Base-by-base conservation (phyloP, 2,888 invertebrate genomes). In the Anagyrus pseudococci region DNA sequence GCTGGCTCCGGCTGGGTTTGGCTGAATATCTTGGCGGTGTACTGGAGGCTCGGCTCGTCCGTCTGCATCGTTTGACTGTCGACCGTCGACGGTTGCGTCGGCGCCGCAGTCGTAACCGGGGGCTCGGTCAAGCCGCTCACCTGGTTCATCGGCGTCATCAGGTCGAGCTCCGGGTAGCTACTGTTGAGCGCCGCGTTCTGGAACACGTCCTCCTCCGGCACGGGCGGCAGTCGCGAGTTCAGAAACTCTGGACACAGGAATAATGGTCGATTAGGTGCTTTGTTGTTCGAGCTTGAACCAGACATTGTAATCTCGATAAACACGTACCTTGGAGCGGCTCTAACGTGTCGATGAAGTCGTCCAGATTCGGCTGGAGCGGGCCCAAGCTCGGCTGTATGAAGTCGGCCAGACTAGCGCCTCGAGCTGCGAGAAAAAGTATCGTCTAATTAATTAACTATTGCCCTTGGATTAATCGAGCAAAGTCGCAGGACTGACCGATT, bases 351-450 rank as follows among this genome's bases (percentile, higher is more conserved):
- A 94, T 94, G 82, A 94, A 94, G 83, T 96, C 96, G 78, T 96
- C 96, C 75, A 98, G 86, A 83, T 94, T 96, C 68, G 99, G 98
- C 83, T 99, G 98, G 66, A 99, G 84, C 58, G 98, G 96, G 43
- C 96, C 93, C 76, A 99, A 87, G 78, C 97, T 97, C 56, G 99
- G 99, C 83, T 99, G 99, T 81, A 99, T 97, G 78, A 98, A 95
- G 83, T 99, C 97, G 52, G 97, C 95, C 77, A 93, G 86, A 75
- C 91, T 92, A 58, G 94, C 93, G 70, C 89, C 91, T 80, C 92
- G 88, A 54, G 92, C 93, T 93, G 81, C 41, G 83, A 84, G 10
- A 44, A 33, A 7, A 29, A 44, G 33, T 37, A 15, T 41, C 17
- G 37, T 17, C 15, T 10, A 20, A 20, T 13, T 1, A 54, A 22